Conservation (phyloP, 2,113 vertebrate genomes). For the Crypturellus undulatus region DNA sequence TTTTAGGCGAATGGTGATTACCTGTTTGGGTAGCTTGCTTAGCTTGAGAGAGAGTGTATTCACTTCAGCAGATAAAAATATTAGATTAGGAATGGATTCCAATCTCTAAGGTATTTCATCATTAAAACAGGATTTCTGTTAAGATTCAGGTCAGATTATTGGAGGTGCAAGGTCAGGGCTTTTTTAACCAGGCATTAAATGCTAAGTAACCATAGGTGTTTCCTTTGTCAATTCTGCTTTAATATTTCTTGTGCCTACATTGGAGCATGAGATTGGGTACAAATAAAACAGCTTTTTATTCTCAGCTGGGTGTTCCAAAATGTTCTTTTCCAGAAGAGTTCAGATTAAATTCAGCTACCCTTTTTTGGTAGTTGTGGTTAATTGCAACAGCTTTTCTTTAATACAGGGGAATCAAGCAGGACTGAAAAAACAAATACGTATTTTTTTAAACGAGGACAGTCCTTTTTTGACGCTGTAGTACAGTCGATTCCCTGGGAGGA, state of each 20-base stretch:
- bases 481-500: background rate
- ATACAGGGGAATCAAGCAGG: background rate
- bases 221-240: background rate
- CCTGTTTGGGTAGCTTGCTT: background rate
- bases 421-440: background rate
- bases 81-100: background rate
- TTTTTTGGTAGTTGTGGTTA: background rate
- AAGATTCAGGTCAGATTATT: background rate
- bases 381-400: background rate
- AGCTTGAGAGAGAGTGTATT: background rate
- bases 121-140: background rate
- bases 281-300: background rate
- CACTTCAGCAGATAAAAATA: background rate
- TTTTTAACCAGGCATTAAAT: background rate
- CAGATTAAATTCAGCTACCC: background rate
- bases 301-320: background rate
- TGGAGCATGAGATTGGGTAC: background rate
- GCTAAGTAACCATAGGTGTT: background rate
- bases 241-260: background rate
- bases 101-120: background rate
- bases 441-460: background rate
- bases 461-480: background rate
- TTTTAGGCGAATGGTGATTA: background rate
- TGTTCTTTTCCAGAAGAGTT: background rate
- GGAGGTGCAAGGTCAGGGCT: background rate